Base-by-base conservation (phyloP, 2,797 vertebrate genomes). In the Xenops minutus region DNA sequence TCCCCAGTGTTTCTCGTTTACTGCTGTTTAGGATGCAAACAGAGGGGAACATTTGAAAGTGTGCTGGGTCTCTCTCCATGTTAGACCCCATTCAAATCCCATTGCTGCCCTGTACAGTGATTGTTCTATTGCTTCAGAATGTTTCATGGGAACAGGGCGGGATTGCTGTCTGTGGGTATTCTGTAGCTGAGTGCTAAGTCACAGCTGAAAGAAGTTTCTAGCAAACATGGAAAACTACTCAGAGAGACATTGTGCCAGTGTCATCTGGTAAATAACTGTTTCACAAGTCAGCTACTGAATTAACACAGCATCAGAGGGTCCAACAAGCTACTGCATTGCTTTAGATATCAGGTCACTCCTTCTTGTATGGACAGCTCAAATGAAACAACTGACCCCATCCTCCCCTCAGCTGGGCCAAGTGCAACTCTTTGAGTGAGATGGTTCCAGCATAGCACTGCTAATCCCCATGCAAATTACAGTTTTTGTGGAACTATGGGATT, bases 371-470 rank as follows among this genome's bases (percentile, higher is more conserved):
- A 49, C 26, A 29, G 14, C 27, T 74, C 43, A 68, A 67, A 67
- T 1, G 3, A 67, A 64, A 14, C 26, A 58, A 14, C 49, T 15
- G 44, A 71, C 7, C 6, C n/a, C 24, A 16, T 69, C 10, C 5
- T 74, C 3, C 27, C n/a, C 23, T 39, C 32, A 72, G 24, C 1
- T 43, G 73, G 39, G 68, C 34, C 26, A 46, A 11, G 10, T 2
- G 6, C 0, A 0, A 9, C 52, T 36, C 77, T 79, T 55, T 0
- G 0, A 49, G 85, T 26, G 23, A 34, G 6, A 2, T 6, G 19
- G 7, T 41, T 73, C 37, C 22, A 29, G 18, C 6, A 7, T 0
- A 13, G 36, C 43, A 36, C 39, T 30, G n/a, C 27, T n/a, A 51
- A 44, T 73, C 79, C 21, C 61, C 23, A 3, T 23, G 41, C 22